phyloP scores from a whole-genome alignment of 23 tunicate genomes.

The Clavelina lepadiformis region DNA sequence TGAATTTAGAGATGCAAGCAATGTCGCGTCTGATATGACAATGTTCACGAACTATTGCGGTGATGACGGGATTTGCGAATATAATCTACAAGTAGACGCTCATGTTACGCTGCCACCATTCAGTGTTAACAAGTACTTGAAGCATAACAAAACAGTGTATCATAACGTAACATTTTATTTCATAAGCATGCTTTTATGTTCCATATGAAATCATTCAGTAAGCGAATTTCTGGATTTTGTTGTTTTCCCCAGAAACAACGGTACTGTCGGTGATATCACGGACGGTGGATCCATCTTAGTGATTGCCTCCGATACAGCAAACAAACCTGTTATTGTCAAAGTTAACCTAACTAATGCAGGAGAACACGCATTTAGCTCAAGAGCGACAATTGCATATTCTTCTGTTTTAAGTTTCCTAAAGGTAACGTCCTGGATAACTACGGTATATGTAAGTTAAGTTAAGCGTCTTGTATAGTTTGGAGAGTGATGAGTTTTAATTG shows the following conservation, averaged over 20 bases:
- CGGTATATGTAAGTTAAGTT: too few species aligned
- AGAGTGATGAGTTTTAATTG: too few species aligned
- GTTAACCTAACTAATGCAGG: slow-evolving; percentile 73
- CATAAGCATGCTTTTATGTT: too few species aligned
- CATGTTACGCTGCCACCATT: slow-evolving; percentile 6
- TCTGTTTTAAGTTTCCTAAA: slow-evolving; percentile 40
- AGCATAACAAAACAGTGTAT: too few species aligned
- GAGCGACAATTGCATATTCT: slow-evolving; percentile 36
- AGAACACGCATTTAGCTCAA: slow-evolving; percentile 66
- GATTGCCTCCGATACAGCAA: slow-evolving; percentile 26
- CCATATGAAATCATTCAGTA: too few species aligned
- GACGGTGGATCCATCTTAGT: slow-evolving; percentile 39
- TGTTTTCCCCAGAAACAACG: too few species aligned
- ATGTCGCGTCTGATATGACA: background rate
- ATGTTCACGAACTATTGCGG: slow-evolving; percentile 44
- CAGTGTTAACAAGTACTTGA: too few species aligned
- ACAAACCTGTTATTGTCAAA: slow-evolving; percentile 23
- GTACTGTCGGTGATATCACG: slow-evolving; percentile 23
- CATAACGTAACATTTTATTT: too few species aligned
- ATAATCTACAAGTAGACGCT: slow-evolving; percentile 25
- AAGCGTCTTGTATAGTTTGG: too few species aligned
- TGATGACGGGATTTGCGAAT: slow-evolving; percentile 24
- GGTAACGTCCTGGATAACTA: too few species aligned
- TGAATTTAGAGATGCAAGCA: slow-evolving; percentile 14
- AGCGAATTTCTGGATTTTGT: too few species aligned